phyloP scores from a whole-genome alignment of 2,113 vertebrate species.

The Solea senegalensis region DNA sequence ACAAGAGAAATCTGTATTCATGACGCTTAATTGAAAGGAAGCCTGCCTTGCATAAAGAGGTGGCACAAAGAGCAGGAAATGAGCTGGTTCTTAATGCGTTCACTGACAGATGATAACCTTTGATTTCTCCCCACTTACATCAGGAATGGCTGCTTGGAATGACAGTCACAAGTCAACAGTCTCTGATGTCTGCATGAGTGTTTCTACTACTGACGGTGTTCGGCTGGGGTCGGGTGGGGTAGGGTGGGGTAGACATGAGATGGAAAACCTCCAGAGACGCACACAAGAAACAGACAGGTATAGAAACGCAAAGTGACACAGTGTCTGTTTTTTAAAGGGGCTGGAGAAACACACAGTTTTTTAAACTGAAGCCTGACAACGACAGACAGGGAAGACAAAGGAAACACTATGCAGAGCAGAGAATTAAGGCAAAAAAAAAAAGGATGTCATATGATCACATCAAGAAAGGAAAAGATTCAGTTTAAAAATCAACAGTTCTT shows the following conservation, averaged over 20 bases:
- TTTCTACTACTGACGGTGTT: slow-evolving; percentile 14
- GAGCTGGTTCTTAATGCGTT: slow-evolving; percentile 62
- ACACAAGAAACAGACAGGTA: slow-evolving; percentile 13
- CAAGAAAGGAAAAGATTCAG: background rate
- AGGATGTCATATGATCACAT: background rate
- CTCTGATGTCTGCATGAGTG: slow-evolving; percentile 47
- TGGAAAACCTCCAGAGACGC: slow-evolving; percentile 26
- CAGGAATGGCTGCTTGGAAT: slow-evolving; percentile 67
- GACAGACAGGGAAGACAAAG: slow-evolving; percentile 28
- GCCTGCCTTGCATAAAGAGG: slow-evolving; percentile 49
- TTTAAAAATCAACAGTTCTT: no score
- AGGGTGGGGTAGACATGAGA: background rate
- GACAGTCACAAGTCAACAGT: slow-evolving; percentile 69
- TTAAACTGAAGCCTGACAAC: slow-evolving; percentile 26
- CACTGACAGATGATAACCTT: slow-evolving; percentile 72
- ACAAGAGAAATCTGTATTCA: slow-evolving; percentile 55
- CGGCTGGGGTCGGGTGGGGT: background rate
- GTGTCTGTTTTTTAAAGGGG: slow-evolving; percentile 25
- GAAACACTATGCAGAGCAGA: background rate
- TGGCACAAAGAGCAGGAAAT: slow-evolving; percentile 70
- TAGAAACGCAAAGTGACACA: slow-evolving; percentile 16
- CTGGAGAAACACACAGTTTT: background rate
- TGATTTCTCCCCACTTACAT: slow-evolving; percentile 73
- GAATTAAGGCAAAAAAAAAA: slow-evolving; percentile 6
- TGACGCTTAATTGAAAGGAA: slow-evolving; percentile 74